Conservation (phyloP, 2,113 vertebrate species). For the Notarius quadriscutis region DNA sequence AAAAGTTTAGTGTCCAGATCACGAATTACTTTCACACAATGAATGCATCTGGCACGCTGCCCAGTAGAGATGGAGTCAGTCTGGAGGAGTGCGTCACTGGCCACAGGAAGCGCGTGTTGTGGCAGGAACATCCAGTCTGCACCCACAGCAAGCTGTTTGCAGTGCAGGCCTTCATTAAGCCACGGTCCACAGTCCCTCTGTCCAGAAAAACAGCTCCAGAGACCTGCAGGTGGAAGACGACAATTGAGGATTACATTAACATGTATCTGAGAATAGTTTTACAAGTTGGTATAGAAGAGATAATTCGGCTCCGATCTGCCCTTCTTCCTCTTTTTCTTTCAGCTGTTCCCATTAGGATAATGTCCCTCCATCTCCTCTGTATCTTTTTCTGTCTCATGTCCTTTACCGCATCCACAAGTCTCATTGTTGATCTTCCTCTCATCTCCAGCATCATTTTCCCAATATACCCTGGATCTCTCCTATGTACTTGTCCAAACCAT, state of each 20-base stretch:
- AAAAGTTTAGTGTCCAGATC: not conserved
- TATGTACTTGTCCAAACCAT: too few species aligned
- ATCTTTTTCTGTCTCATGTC: too few species aligned
- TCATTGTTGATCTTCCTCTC: too few species aligned
- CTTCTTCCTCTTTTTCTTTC: too few species aligned
- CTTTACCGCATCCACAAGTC: too few species aligned
- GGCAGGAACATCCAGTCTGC: conserved; percentile 66
- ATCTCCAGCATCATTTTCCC: too few species aligned
- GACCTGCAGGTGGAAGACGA: conserved; percentile 31
- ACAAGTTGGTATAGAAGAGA: not conserved
- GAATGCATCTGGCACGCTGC: conserved; percentile 17
- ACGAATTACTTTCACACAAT: not conserved
- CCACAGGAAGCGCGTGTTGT: conserved; percentile 52
- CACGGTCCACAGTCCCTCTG: conserved; percentile 56
- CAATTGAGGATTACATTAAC: not conserved
- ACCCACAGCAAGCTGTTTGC: conserved; percentile 72
- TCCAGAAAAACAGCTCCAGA: conserved; percentile 57
- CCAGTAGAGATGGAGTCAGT: conserved; percentile 20
- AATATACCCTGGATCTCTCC: too few species aligned
- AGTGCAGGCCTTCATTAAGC: conserved; percentile 72
- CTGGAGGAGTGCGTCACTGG: conserved; percentile 42
- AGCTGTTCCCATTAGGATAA: too few species aligned
- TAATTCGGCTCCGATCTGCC: not conserved
- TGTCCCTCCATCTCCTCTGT: too few species aligned
- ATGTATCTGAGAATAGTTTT: not conserved